Conservation (phyloP, 92 coral and sea anemone species). For the Ricordea florida region DNA sequence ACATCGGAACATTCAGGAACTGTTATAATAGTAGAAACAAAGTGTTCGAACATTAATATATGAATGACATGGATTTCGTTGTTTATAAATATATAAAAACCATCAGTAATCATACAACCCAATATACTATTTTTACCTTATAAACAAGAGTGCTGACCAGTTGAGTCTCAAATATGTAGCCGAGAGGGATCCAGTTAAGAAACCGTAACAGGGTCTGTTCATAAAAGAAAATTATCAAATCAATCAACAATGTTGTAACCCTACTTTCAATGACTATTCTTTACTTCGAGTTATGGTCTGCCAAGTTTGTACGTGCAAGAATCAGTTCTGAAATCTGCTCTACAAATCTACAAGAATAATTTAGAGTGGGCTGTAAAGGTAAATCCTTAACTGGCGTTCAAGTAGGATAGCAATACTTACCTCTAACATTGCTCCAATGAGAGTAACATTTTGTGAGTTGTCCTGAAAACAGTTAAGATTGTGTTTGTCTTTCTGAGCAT, state of each 20-base stretch:
- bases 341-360: too few species aligned
- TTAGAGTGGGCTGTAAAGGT: too few species aligned
- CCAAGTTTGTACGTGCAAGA: too few species aligned
- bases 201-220: constrained; percentile 85
- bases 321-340: too few species aligned
- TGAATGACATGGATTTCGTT: neutral
- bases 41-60: neutral
- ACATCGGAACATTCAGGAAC: constrained; percentile 99
- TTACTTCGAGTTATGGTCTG: too few species aligned
- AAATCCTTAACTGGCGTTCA: too few species aligned
- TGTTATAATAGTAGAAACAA: neutral
- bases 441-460: constrained; percentile 93
- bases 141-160: constrained; percentile 91
- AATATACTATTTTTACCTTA: constrained; percentile 61
- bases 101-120: neutral
- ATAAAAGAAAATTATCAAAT: too few species aligned
- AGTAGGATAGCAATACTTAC: constrained; percentile 30
- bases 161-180: constrained; percentile 98
- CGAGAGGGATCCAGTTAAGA: constrained; percentile 99
- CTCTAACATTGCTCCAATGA: constrained; percentile 94
- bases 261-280: too few species aligned
- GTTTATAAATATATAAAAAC: neutral
- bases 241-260: too few species aligned
- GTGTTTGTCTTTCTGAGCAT: too few species aligned
- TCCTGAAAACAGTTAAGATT: constrained; percentile 48